Base-by-base conservation (phyloP, 2,797 vertebrate species). In the Perodicticus potto region DNA sequence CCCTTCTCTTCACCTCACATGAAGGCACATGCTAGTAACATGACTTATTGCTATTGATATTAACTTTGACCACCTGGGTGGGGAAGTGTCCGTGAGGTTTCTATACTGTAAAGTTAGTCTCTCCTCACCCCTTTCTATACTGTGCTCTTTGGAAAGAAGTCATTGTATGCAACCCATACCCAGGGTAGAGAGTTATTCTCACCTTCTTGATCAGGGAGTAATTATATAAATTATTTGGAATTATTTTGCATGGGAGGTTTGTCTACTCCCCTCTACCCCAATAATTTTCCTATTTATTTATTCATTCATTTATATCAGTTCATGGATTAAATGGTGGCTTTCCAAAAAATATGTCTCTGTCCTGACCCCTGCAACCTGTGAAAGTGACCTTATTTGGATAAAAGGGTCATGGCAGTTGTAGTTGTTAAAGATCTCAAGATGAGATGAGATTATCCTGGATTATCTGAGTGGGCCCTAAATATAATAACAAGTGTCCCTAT, bases 71-170 rank as follows among this genome's bases (percentile, higher is more conserved):
- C 61, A n/a, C 9, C 34, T 59, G 67, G 65, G 40, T 40, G 73
- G 29, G 55, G 6, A 0, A 45, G 85, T 0, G 14, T 9, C 55
- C 9, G 10, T 5, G 17, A 88, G 14, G 34, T 61, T 43, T 82
- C 70, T 63, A 25, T n/a, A n/a, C 6, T 2, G 37, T 17, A 57
- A 23, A 19, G 3, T 49, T 13, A 25, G 13, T 57, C 25, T 77
- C 2, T 25, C 14, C 0, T 5, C 5, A 13, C 2, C 7, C 2
- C 7, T 20, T 53, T 53, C 49, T 29, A 11, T 9, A 12, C 43
- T 23, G 34, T 43, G 4, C 14, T 83, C 8, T 67, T 67, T 45
- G 37, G 43, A 37, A 82, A 43, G 45, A 77, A 91, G 32, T 63
- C 25, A 20, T 43, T 29, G 0, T 16, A 25, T 17, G 40, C 3